These are phyloP conservation scores for Cottoperca gobio DNA, from an alignment of 2,797 vertebrate genomes.

Conservation along the genomic window DNA sequence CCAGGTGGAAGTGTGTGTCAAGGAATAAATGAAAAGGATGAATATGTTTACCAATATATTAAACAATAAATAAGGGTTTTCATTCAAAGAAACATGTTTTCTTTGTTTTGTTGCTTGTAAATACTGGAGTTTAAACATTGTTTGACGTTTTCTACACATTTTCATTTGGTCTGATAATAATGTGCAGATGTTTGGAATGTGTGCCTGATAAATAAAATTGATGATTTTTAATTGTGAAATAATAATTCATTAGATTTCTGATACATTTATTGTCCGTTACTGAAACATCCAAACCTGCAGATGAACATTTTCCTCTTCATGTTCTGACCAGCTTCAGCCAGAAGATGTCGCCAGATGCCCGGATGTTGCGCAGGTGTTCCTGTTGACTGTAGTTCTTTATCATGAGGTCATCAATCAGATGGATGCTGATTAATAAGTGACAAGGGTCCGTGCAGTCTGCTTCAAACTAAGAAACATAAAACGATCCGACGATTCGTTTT, in stretches of 20 bases:
- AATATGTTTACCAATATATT: not conserved
- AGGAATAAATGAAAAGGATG: conserved; percentile 14
- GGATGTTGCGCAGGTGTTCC: not conserved
- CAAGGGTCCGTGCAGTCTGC: rapidly evolving
- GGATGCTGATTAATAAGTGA: not conserved
- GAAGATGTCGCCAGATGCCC: conserved; percentile 1
- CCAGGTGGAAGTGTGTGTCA: conserved; percentile 47
- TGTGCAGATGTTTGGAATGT: not conserved
- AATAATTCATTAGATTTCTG: not conserved
- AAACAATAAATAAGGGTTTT: too few species aligned
- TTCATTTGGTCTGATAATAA: not conserved
- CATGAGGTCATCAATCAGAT: not conserved
- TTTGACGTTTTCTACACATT: not conserved
- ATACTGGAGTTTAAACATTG: not conserved
- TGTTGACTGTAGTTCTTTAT: too few species aligned
- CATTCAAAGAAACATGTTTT: not conserved
- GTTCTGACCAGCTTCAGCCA: not conserved
- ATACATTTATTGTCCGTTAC: not conserved
- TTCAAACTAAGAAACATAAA: not conserved
- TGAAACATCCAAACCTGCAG: not conserved
- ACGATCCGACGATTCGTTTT: not conserved
- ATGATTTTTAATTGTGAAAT: too few species aligned
- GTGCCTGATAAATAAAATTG: too few species aligned
- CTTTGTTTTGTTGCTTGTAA: not conserved
- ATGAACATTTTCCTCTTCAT: not conserved